phyloP scores from a whole-genome alignment of 2,797 vertebrate genomes.

The Mareca penelope region DNA sequence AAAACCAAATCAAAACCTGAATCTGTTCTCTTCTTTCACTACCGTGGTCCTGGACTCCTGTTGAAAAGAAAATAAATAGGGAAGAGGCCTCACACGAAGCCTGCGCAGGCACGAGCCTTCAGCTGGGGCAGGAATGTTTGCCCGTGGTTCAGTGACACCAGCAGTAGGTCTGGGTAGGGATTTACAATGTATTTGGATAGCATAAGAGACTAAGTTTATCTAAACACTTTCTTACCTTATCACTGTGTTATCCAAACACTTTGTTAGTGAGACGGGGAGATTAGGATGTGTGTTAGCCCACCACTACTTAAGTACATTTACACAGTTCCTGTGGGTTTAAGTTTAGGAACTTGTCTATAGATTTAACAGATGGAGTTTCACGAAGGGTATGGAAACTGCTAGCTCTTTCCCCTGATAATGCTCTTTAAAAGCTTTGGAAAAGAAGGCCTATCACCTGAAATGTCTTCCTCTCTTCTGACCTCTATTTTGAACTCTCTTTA shows the following conservation, averaged over 20 bases:
- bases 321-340: background rate
- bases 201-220: conserved; percentile 18
- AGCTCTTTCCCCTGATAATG: background rate
- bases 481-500: background rate
- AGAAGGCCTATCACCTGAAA: conserved; percentile 7
- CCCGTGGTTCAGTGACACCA: background rate
- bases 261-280: conserved; percentile 1
- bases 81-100: background rate
- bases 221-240: conserved; percentile 41
- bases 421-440: background rate
- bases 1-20: background rate
- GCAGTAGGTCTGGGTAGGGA: background rate
- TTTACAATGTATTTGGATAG: conserved; percentile 27
- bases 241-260: conserved; percentile 35
- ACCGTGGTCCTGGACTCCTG: background rate
- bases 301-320: conserved; percentile 8
- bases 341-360: background rate
- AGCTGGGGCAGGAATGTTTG: background rate
- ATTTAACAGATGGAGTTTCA: conserved; percentile 8
- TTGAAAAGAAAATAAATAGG: conserved; percentile 24
- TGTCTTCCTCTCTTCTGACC: background rate
- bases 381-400: background rate
- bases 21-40: background rate
- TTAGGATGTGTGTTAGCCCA: conserved; percentile 1
- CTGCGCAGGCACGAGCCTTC: background rate